Conservation (phyloP, 2,797 vertebrate species). For the Neosilurus mollespiculum region DNA sequence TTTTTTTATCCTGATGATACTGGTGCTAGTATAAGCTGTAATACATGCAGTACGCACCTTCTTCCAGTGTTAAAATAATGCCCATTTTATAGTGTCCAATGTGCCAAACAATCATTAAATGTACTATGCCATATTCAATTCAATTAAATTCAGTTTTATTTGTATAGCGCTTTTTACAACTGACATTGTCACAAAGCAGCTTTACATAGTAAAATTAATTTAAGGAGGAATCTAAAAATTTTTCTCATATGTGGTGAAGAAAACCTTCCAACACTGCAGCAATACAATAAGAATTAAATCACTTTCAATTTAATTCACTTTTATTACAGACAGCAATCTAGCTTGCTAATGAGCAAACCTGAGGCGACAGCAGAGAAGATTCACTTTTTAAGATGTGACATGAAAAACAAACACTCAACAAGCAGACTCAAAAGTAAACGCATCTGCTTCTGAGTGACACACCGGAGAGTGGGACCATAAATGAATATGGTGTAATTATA, state of each 20-base stretch:
- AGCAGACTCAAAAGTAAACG: background rate
- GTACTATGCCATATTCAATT: background rate
- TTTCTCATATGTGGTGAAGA: background rate
- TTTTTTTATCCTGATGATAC: background rate
- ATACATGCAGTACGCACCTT: background rate
- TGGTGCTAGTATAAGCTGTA: background rate
- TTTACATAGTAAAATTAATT: too few relatives aligned
- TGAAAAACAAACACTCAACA: background rate
- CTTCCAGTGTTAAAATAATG: background rate
- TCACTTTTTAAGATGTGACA: background rate
- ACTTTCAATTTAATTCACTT: background rate
- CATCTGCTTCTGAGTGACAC: background rate
- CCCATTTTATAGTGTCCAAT: background rate
- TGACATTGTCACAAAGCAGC: too few relatives aligned
- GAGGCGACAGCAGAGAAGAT: background rate
- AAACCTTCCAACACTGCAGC: background rate
- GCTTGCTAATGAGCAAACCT: background rate
- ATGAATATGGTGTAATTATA: background rate
- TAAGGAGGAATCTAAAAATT: too few relatives aligned
- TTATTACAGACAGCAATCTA: background rate
- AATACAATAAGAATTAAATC: background rate
- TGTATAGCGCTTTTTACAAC: too few relatives aligned
- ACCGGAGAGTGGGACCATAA: background rate
- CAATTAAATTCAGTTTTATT: too few relatives aligned
- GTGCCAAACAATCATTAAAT: background rate